Evolutionary conservation across 2,797 vertebrate genomes (phyloP).

Genomic region (Cuculus canorus): DNA sequence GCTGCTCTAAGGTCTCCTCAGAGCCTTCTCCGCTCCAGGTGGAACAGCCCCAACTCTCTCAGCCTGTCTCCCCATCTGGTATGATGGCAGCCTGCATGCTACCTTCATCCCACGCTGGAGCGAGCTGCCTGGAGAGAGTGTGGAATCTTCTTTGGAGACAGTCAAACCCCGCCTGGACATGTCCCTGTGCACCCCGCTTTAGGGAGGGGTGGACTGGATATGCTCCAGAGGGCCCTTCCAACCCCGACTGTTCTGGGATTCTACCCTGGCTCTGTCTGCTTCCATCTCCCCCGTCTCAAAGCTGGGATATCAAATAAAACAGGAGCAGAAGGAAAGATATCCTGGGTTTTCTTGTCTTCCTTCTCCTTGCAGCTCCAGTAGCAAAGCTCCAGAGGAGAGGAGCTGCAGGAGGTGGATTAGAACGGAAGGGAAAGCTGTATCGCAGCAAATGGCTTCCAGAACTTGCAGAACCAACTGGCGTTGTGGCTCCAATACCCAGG

Average conservation of each 20-base stretch:
- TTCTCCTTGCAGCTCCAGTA: neutral
- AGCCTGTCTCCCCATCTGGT: neutral
- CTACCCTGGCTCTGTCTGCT: neutral
- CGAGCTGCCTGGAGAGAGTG: too few species aligned
- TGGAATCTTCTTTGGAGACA: too few species aligned
- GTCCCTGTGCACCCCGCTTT: too few species aligned
- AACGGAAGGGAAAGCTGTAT: neutral
- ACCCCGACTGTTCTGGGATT: too few species aligned
- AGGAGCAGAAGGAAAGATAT: neutral
- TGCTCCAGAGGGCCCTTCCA: too few species aligned
- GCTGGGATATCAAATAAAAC: neutral
- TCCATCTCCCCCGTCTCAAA: neutral
- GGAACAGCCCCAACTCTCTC: too few species aligned
- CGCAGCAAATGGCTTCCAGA: neutral
- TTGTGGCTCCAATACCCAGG: neutral
- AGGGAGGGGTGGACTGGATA: too few species aligned
- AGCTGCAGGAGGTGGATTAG: rapidly evolving
- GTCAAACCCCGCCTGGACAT: too few species aligned
- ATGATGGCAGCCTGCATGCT: neutral
- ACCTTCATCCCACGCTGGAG: neutral
- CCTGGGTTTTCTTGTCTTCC: neutral
- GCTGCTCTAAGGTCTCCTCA: too few species aligned
- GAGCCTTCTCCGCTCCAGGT: too few species aligned
- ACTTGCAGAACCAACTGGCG: rapidly evolving
- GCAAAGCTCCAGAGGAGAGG: neutral